These are phyloP conservation scores for Alosa sapidissima DNA, from an alignment of 2,797 vertebrate species.

Conservation along the genomic window DNA sequence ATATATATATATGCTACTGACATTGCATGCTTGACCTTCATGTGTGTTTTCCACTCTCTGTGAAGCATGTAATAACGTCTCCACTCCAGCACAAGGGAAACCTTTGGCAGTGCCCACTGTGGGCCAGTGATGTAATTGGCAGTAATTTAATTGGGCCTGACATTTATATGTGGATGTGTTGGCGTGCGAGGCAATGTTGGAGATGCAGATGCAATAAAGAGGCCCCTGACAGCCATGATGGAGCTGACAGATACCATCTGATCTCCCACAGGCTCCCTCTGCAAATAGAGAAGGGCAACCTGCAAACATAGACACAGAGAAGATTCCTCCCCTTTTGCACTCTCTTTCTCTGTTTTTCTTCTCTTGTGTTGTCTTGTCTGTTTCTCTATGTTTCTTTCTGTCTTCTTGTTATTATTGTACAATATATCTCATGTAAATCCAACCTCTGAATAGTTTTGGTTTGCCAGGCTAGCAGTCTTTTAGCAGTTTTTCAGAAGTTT, in stretches of 20 bases:
- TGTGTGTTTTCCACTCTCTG: not conserved
- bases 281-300: not conserved
- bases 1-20: not conserved
- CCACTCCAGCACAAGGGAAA: not conserved
- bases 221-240: not conserved
- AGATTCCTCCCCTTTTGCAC: not conserved
- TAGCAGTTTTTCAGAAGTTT: not conserved
- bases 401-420: not conserved
- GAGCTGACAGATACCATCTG: not conserved
- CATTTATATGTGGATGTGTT: conserved; percentile 16
- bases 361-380: not conserved
- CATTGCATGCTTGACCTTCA: not conserved
- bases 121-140: conserved; percentile 4
- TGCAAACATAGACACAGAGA: not conserved
- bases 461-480: not conserved
- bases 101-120: not conserved
- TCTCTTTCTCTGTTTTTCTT: not conserved
- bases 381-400: not conserved
- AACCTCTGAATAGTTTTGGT: not conserved
- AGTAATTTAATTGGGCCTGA: conserved; percentile 19
- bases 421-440: not conserved
- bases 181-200: not conserved
- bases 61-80: not conserved
- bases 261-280: not conserved
- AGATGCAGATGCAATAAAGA: conserved; percentile 18